Evolutionary conservation across 2,888 invertebrate genomes (phyloP), one percentile per base, ranked within the genome.

Genomic region (Cheilosia vulpina): DNA sequence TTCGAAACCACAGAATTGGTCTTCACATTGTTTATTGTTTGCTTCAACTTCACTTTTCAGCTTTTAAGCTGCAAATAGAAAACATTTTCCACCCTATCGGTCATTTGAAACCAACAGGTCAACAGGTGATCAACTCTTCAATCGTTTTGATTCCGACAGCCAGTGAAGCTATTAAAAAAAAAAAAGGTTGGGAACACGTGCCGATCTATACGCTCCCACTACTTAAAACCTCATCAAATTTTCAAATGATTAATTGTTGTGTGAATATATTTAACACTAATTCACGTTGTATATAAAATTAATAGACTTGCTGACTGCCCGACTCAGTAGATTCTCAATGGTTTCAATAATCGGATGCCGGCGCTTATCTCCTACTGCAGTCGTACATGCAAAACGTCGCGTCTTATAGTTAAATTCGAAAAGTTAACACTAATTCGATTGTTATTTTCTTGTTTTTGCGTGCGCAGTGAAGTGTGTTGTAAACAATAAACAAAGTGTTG

Each of bases 301-400:
- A 24, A 21, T 17, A 55, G 31, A 55, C 31, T 55, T 55, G 55
- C 31, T 55, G 55, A 31, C 55, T 31, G 7, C 55, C 31, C 31
- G 55, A n/a, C 3, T 55, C 31, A 55, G 55, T 55, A 31, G 31
- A n/a, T 2, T 55, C 7, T 55, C 21, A 31, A 31, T 31, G 9
- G n/a, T 55, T 52, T 21, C 52, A 52, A 15, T 52, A 52, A 24
- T 52, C 52, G 52, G 52, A 24, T 52, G 52, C 24, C 27, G 52
- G 15, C 52, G 24, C 24, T 27, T 52, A 24, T 24, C 15, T 21
- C 4, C 4, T 4, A 38, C 3, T 38, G 38, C 38, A 38, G 50
- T 13, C 7, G 21, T 21, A 9, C 52, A 24, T 17, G 47, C 47
- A 17, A 9, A 19, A 19, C 47, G n/a, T 45, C 38, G 38, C 9